Evolutionary conservation across 2,888 invertebrate species (phyloP), one percentile per base, ranked within the genome.

Genomic region (Cepaea hortensis): DNA sequence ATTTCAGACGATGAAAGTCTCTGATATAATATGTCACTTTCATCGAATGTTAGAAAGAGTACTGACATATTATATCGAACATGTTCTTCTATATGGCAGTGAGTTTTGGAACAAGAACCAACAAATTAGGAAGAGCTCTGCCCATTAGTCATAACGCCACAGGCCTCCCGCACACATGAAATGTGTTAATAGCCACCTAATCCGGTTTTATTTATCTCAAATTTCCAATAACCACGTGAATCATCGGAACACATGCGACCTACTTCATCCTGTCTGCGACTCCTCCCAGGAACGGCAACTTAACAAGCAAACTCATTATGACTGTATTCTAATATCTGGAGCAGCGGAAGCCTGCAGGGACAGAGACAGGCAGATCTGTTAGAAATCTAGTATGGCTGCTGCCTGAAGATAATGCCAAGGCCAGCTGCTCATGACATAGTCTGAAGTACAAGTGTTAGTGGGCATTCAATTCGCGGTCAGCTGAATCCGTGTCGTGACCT

Each of bases 341-440:
- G 7, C 62, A 79, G 35, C 23, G 46, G 79, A 62, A 79, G 79
- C 62, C 79, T 35, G 13, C 23, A 62, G 79, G 23, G 62, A 79
- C 79, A 79, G 3, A 3, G 35, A 23, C 46, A 62, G 23, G 55
- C 23, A 55, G 61, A 61, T 77, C 55, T 79, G 62, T 79, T 79
- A 46, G 62, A 35, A 61, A 3, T 46, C 35, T 62, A 35, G 79
- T 61, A 35, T 23, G 20, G 62, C 35, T 35, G 35, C 62, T 62
- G 35, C 7, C 18, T 61, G 3, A 62, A 62, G 62, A 35, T 79
- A 79, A 79, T 62, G 35, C 46, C 62, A 62, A 62, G 13, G 23
- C 23, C 79, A 79, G 79, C 62, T 79, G 79, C 9, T 35, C 35
- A 35, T 62, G 79, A 79, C 79, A 79, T 13, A 15, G 35, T 79